A percentile compares a stretch with the other conserved stretches of the same genome.
Evolutionary conservation across 2,797 vertebrate genomes (phyloP).

Genomic region (Melopsittacus undulatus): DNA sequence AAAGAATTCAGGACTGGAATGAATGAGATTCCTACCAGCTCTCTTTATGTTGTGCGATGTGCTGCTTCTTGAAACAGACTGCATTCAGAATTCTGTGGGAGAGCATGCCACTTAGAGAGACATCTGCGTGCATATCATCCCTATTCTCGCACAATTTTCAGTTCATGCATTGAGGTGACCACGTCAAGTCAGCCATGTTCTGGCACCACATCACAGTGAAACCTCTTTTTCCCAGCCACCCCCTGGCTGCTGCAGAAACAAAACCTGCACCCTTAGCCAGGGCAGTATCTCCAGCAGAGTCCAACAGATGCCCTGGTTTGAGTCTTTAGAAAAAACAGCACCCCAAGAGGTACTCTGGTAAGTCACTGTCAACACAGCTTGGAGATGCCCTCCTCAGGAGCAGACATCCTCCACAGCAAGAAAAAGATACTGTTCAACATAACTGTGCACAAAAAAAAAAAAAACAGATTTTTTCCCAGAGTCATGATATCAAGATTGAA

Average conservation of each 20-base stretch:
- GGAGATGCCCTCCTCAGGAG: not conserved
- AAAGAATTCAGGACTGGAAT: constrained; percentile 36
- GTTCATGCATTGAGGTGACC: not conserved
- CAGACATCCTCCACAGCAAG: not conserved
- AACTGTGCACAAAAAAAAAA: not conserved
- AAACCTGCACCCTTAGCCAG: not conserved
- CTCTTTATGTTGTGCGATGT: not conserved
- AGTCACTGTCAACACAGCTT: not conserved
- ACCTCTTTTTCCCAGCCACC: not conserved
- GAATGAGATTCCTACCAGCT: constrained; percentile 23
- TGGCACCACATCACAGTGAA: not conserved
- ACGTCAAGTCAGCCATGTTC: not conserved
- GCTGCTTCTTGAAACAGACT: not conserved
- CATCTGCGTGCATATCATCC: not conserved
- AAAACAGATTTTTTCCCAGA: not conserved
- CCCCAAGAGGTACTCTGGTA: not conserved
- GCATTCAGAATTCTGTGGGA: not conserved
- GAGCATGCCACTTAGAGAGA: not conserved
- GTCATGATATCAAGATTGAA: not conserved
- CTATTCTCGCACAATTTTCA: not conserved
- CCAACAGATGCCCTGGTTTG: not conserved
- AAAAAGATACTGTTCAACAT: not conserved
- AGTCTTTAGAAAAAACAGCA: not conserved
- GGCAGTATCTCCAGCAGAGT: not conserved
- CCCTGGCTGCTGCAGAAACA: not conserved